Base-by-base conservation (phyloP, 2,888 invertebrate species). In the Ceramica pisi region DNA sequence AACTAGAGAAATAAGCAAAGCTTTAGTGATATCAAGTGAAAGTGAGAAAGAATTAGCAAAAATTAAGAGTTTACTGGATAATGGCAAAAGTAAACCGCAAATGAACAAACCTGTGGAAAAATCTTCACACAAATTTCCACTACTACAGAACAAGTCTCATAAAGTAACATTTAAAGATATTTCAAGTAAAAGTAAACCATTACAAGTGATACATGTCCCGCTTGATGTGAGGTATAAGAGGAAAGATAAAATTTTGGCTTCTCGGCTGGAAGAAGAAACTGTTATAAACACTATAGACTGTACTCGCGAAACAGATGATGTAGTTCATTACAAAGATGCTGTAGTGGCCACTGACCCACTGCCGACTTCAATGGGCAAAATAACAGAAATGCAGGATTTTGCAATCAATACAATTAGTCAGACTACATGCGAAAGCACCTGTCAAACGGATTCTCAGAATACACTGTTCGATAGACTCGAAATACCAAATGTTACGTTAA, bases 401-500 rank as follows among this genome's bases (percentile, higher is more conserved):
- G 80, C 88, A 75, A 82, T 88, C 16, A 81, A 87, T 44, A 75
- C 82, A n/a, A 78, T 84, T 35, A 87, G n/a, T 31, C 31, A 4
- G n/a, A 31, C 81, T 67, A 89, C 83, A 31, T 87, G 80, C 64
- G 85, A 88, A 19, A 89, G 78, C 71, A 82, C 83, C 26, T 67
- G 88, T 31, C 89, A 90, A 77, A 89, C 89, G 12, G 89, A 92
- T 67, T 66, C 87, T 19, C 75, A 86, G 12, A 88, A 87, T 69
- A 85, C 90, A 71, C 79, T 87, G 57, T 95, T 91, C 83, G 95
- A 95, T 84, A 93, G 89, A 86, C 94, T 95, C 26, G 90, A 93
- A 75, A 92, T 95, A 92, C 95, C 95, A 87, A 94, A 95, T 89
- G 92, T 95, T 67, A 92, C 92, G 53, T 88, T 95, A 84, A 92